Evolutionary conservation across 2,113 vertebrate genomes (phyloP).

Genomic region (Choloepus hoffmanni): DNA sequence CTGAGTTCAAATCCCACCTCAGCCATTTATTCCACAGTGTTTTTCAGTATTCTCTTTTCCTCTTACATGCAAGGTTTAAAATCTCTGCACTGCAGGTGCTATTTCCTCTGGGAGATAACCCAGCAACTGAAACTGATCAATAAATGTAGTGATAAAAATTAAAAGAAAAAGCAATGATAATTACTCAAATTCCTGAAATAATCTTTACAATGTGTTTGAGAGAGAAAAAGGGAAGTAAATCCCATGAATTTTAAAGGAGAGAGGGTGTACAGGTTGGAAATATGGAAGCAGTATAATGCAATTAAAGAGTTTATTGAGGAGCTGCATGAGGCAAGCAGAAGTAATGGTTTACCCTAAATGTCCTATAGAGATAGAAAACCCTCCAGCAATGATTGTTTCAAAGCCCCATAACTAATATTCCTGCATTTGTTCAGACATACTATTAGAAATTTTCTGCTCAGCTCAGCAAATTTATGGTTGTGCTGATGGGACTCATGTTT

Average conservation of each 20-base stretch:
- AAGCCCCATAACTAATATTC: slow-evolving; percentile 56
- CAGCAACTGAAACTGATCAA: neutral
- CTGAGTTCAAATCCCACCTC: neutral
- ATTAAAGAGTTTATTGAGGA: neutral
- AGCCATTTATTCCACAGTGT: neutral
- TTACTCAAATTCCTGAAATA: neutral
- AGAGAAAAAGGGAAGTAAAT: neutral
- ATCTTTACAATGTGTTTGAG: neutral
- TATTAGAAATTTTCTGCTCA: slow-evolving; percentile 69
- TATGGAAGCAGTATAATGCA: neutral
- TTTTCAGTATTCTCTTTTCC: neutral
- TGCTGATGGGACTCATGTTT: slow-evolving; percentile 49
- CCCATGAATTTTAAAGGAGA: neutral
- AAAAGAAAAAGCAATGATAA: slow-evolving; percentile 29
- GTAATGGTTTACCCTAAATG: slow-evolving; percentile 1
- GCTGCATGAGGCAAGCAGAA: neutral
- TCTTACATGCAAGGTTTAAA: neutral
- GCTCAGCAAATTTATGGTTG: slow-evolving; percentile 64
- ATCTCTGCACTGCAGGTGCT: neutral
- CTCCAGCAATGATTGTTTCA: slow-evolving; percentile 56
- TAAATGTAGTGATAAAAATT: neutral
- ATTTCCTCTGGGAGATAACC: neutral
- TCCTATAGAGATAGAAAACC: neutral
- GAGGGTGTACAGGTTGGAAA: neutral
- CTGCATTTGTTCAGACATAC: slow-evolving; percentile 34